phyloP scores from a whole-genome alignment of 2,888 invertebrate genomes.

The Caenorhabditis sp. region DNA sequence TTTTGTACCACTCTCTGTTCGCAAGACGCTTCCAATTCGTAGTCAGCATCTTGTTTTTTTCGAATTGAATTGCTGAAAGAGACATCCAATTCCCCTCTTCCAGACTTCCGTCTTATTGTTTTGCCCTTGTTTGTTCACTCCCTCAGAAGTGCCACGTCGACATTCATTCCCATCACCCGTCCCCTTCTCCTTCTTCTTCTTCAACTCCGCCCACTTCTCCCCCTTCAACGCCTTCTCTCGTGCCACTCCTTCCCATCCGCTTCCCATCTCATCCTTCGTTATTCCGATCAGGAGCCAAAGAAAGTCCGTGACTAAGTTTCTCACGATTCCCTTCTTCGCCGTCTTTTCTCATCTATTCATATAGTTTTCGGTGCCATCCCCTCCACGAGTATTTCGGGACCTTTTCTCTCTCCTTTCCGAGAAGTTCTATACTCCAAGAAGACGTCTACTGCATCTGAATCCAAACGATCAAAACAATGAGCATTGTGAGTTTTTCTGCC shows the following conservation, averaged over 20 bases:
- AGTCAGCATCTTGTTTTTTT: neutral
- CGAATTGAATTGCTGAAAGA: no score
- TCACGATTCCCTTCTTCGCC: slow-evolving; percentile 15
- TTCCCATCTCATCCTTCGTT: neutral
- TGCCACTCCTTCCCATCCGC: slow-evolving; percentile 1
- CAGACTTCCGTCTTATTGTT: neutral
- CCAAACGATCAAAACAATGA: slow-evolving; percentile 26
- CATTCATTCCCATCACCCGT: slow-evolving; percentile 36
- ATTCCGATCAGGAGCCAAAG: neutral
- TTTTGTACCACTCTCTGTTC: no score
- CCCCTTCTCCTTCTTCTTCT: neutral
- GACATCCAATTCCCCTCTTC: no score
- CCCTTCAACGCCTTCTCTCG: neutral
- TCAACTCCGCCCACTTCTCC: neutral
- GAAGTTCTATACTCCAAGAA: neutral
- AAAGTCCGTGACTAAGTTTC: slow-evolving; percentile 2
- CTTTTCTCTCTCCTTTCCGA: neutral
- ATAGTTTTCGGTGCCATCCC: slow-evolving; percentile 10
- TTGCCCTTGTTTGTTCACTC: neutral
- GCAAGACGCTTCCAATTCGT: no score
- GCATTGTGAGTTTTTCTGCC: slow-evolving; percentile 37
- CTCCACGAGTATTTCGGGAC: slow-evolving; percentile 11
- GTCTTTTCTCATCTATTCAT: slow-evolving; percentile 14
- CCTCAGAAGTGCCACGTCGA: slow-evolving; percentile 39
- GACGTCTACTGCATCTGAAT: neutral